Evolutionary conservation across 2,797 vertebrate species (phyloP), one percentile per base, ranked within the genome.

Genomic region (Thripadectes ignobilis): DNA sequence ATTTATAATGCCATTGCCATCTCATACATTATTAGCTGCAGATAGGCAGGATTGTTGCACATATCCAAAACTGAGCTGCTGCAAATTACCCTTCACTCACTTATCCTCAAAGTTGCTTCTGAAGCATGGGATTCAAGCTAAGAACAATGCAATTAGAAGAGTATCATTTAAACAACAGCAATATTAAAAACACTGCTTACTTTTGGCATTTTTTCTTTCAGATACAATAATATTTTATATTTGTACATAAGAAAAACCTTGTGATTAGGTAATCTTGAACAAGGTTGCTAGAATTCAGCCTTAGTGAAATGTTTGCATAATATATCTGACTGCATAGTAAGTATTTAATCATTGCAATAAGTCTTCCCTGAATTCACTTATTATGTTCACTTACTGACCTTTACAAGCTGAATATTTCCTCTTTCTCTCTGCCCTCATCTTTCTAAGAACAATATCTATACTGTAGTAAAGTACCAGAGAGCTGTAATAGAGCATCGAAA

Each of bases 401-500:
- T 92, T 95, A 74, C 62, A 95, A 90, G 79, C 69, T 39, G 72
- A 91, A 30, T 83, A 85, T 80, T 79, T 93, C 38, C 41, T 80
- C 63, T 59, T 87, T 87, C 26, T 19, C 21, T 92, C 45, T 85
- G 52, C 26, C 72, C 38, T 83, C 49, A 26, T 88, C 79, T 93
- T 91, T 75, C 75, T 84, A 78, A 81, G 58, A 86, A 45, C 54
- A 24, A 58, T 78, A 61, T 81, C 68, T 89, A 3, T 58, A 4
- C 72, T 75, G 43, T 57, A 51, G 65, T 78, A 75, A 93, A 92
- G 61, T 74, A 39, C n/a, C 63, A 36, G 45, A 68, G 62, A 72
- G 69, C 48, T 91, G 49, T 92, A 97, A 91, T 68, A 92, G 55
- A 43, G 55, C 69, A 54, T 32, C 85, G 74, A 92, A 96, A 95